Percentiles rank a stretch among this genome's conserved stretches.
phyloP scores from a whole-genome alignment of 2,888 invertebrate genomes.

The Tenthredo scrophulariae region DNA sequence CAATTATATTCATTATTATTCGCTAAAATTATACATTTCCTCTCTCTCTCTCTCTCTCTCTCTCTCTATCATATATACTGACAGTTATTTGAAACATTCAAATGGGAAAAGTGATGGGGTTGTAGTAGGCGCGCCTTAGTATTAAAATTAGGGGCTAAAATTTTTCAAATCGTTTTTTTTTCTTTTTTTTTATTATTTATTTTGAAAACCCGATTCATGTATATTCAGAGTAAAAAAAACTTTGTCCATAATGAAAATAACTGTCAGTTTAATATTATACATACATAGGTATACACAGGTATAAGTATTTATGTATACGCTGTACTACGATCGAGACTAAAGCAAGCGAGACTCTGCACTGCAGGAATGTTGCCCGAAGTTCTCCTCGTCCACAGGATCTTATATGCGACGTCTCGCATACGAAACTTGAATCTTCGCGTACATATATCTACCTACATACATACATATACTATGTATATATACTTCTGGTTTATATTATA shows the following conservation, averaged over 20 bases:
- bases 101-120: too few relatives aligned
- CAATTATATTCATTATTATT: slow-evolving; percentile 10
- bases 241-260: too few relatives aligned
- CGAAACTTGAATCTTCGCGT: slow-evolving; percentile 51
- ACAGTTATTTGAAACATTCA: too few relatives aligned
- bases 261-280: neutral
- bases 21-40: neutral
- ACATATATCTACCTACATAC: neutral
- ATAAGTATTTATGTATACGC: neutral
- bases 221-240: too few relatives aligned
- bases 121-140: too few relatives aligned
- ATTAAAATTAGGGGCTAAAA: too few relatives aligned
- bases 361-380: slow-evolving; percentile 44
- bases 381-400: slow-evolving; percentile 9
- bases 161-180: too few relatives aligned
- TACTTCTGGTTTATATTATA: slow-evolving; percentile 12
- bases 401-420: slow-evolving; percentile 24
- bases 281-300: neutral
- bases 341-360: neutral
- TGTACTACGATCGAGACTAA: neutral
- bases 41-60: neutral
- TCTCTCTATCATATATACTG: too few relatives aligned
- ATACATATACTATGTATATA: neutral
- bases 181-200: too few relatives aligned
- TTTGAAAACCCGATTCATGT: too few relatives aligned